phyloP scores from a whole-genome alignment of 2,113 vertebrate species.

The Myxocyprinus asiaticus region DNA sequence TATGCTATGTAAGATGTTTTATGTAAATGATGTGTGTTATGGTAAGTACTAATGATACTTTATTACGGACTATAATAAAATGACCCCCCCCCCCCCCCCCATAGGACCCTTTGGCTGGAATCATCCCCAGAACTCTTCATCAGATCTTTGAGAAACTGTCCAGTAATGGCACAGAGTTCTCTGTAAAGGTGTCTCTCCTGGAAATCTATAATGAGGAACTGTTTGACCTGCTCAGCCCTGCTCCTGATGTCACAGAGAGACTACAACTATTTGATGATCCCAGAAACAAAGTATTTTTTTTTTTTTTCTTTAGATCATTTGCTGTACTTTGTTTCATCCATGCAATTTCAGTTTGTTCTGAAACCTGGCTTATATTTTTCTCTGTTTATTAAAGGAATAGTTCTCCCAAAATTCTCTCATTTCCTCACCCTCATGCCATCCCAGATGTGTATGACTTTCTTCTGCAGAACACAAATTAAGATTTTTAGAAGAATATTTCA shows the following conservation, averaged over 20 bases:
- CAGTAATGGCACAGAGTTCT: conserved; percentile 91
- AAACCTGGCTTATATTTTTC: neutral
- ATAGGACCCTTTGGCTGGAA: conserved; percentile 95
- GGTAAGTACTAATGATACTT: no score
- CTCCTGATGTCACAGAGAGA: conserved; percentile 86
- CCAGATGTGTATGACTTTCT: no score
- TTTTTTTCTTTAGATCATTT: neutral
- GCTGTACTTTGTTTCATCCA: neutral
- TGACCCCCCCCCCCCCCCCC: no score
- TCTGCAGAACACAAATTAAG: no score
- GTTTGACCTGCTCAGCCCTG: conserved; percentile 92
- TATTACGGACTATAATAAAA: no score
- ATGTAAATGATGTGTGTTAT: no score
- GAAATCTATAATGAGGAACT: conserved; percentile 99
- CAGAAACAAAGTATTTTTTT: conserved; percentile 86
- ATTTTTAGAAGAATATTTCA: no score
- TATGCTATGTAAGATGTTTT: no score
- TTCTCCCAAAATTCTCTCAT: no score
- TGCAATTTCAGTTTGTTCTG: no score
- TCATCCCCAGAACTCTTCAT: conserved; percentile 95
- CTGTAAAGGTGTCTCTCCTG: conserved; percentile 93
- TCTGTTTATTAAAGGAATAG: no score
- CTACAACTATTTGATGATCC: conserved; percentile 97
- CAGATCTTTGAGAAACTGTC: conserved; percentile 98
- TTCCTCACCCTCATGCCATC: no score